Base-by-base conservation (phyloP, 1,140 invertebrate species). In the Drosophila takahashii region DNA sequence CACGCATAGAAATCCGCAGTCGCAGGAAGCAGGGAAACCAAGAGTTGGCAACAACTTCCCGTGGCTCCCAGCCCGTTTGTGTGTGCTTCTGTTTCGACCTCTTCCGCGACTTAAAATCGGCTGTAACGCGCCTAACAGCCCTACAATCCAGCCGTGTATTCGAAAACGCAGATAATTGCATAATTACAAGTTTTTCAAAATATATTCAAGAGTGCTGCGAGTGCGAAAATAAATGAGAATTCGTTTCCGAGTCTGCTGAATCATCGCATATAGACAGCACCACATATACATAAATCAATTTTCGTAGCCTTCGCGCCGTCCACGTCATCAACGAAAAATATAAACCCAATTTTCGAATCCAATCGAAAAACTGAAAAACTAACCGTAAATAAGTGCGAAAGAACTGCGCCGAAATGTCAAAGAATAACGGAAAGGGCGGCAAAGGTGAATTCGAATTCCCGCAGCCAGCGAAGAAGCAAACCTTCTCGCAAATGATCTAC, bases 401-500 rank as follows among this genome's bases (percentile, higher is more conserved):
- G 58, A 67, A 64, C 22, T 79, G 52, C 58, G 57, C 42, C 58
- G 85, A 77, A 72, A 91, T 91, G 90, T 89, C 90, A 50, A 91
- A 91, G 69, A 91, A 89, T 52, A 90, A 83, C 71, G 86, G 77
- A 74, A 86, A 90, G 58, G 50, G 37, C 39, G 74, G 42, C 41
- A 78, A 78, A 22, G 91, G 92, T 60, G 93, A 93, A 76, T 93
- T 93, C 69, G 92, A 93, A 50, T 94, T 94, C 60, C 93, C 93
- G 79, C 92, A 93, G 54, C 90, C 92, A 52, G 92, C 92, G 5
- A 92, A 93, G 36, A 91, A 91, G 5, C 93, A 93, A 60, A 94
- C 94, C 1, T 92, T 96, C 39, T 90, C 92, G 11, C 93, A 94
- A 75, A 93, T 93, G 26, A 89, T 97, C 39, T 96, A 96, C 91